Percentiles rank a stretch among this genome's conserved stretches.
Conservation (phyloP, 2,888 invertebrate genomes). For the Stramonita haemastoma region DNA sequence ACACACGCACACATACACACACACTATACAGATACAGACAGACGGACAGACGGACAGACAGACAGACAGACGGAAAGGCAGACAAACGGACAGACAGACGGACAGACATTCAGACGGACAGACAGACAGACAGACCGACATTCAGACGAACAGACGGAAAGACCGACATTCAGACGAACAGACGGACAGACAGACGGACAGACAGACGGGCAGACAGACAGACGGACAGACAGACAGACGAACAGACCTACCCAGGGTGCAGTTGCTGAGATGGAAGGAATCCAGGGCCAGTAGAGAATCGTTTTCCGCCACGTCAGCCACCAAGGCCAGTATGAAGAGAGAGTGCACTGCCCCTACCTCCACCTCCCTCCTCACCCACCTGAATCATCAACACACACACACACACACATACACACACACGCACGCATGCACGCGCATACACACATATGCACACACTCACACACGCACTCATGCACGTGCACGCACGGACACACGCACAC, state of each 20-base stretch:
- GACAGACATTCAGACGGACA: no score
- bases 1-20: no score
- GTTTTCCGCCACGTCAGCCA: conserved; percentile 8
- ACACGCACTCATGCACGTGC: no score
- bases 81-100: background rate
- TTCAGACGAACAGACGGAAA: background rate
- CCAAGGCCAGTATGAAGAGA: conserved; percentile 11
- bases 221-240: background rate
- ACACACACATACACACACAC: conserved; percentile 16
- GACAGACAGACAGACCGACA: background rate
- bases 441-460: background rate
- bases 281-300: conserved; percentile 25
- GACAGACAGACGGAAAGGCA: background rate
- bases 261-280: background rate
- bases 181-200: background rate
- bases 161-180: background rate
- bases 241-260: conserved; percentile 17
- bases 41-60: background rate
- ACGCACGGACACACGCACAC: no score
- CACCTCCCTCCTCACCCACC: background rate
- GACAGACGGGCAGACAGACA: conserved; percentile 6
- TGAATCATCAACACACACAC: background rate
- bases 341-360: background rate
- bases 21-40: no score
- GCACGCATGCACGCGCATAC: background rate